Evolutionary conservation across 1,140 invertebrate species (phyloP).

Genomic region (Euwallacea similis): DNA sequence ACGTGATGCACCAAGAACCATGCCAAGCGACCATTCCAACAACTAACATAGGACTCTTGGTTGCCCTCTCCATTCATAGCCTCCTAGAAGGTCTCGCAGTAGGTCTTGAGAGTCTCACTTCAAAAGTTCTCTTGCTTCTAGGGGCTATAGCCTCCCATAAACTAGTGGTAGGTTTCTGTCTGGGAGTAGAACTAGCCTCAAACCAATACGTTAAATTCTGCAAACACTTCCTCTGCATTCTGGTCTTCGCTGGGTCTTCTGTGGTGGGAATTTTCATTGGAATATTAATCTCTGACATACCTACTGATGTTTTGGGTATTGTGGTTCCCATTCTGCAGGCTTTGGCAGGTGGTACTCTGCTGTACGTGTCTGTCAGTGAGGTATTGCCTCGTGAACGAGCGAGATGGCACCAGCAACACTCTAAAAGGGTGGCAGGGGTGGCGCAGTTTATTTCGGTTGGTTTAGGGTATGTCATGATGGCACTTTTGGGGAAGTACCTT

Average conservation of each 20-base stretch:
- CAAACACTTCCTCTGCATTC: constrained; percentile 62
- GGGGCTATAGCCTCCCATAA: constrained; percentile 76
- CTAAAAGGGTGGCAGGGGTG: constrained; percentile 59
- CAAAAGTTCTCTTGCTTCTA: constrained; percentile 69
- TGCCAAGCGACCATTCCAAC: constrained; percentile 60
- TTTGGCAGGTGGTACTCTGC: constrained; percentile 85
- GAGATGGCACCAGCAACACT: constrained; percentile 62
- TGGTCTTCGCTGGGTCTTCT: constrained; percentile 68
- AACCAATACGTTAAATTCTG: constrained; percentile 54
- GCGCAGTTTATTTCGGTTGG: constrained; percentile 62
- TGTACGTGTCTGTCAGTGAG: constrained; percentile 93
- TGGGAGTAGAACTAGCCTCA: constrained; percentile 69
- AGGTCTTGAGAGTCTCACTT: constrained; percentile 67
- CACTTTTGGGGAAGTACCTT: constrained; percentile 58
- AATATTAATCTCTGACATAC: constrained; percentile 60
- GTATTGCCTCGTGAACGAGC: constrained; percentile 79
- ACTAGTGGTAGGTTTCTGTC: constrained; percentile 75
- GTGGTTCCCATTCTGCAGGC: constrained; percentile 65
- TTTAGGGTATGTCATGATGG: constrained; percentile 65
- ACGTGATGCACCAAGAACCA: constrained; percentile 64
- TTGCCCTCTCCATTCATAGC: constrained; percentile 76
- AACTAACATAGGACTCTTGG: constrained; percentile 63
- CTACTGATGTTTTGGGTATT: constrained; percentile 53
- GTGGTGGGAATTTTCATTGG: constrained; percentile 67
- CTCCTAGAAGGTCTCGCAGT: constrained; percentile 82